A percentile compares a stretch with the other conserved stretches of the same genome.
Conservation (phyloP, 2,797 vertebrate species). For the Spinus olivaceus region DNA sequence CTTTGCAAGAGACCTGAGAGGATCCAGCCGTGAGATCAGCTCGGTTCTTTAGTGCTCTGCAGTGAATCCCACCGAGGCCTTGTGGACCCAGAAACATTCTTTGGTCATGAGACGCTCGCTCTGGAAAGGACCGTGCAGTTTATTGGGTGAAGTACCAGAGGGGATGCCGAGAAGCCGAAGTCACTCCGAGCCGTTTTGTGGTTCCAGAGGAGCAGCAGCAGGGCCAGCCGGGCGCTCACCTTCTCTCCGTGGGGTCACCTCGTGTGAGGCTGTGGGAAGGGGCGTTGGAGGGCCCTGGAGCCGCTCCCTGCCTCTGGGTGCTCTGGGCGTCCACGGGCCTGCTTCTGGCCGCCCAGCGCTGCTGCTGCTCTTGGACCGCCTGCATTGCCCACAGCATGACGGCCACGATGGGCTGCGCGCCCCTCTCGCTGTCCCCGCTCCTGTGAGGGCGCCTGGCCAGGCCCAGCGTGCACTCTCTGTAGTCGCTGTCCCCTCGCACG, state of each 20-base stretch:
- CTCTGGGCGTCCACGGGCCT: fast-evolving
- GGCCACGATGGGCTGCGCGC: fast-evolving
- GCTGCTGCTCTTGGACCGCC: fast-evolving
- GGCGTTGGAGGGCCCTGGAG: fast-evolving
- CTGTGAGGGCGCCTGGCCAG: fast-evolving
- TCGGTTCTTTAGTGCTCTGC: neutral
- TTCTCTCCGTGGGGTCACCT: neutral
- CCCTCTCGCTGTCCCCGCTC: fast-evolving
- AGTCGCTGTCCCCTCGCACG: neutral
- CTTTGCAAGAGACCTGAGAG: neutral
- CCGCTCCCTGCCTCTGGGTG: neutral
- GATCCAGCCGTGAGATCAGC: neutral
- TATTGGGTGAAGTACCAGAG: neutral
- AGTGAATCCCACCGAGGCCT: neutral
- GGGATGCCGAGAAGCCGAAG: fast-evolving
- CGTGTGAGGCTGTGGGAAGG: fast-evolving
- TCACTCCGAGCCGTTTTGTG: neutral
- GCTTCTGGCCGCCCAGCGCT: neutral
- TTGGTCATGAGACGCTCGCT: fast-evolving
- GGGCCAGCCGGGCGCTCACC: fast-evolving
- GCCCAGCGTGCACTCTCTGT: fast-evolving
- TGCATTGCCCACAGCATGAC: fast-evolving
- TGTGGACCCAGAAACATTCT: neutral
- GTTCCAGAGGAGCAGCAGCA: neutral
- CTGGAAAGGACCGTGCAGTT: neutral